These are phyloP conservation scores for Lithophane leautieri DNA, from an alignment of 2,888 invertebrate genomes.

Conservation along the genomic window DNA sequence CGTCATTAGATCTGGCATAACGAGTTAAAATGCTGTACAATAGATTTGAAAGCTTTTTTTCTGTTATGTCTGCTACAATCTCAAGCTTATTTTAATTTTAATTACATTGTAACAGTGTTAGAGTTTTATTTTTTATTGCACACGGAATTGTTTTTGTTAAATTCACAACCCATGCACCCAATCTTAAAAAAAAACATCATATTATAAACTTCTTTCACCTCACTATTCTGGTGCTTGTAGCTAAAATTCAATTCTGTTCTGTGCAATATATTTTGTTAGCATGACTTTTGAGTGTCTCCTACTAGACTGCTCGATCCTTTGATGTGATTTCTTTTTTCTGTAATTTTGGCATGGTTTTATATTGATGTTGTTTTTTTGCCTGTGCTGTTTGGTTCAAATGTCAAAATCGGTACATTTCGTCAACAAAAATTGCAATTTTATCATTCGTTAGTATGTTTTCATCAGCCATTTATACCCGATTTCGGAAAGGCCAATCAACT, in stretches of 20 bases:
- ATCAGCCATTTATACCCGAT: background rate
- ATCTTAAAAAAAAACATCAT: background rate
- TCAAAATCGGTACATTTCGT: constrained; percentile 25
- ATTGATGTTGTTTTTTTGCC: constrained; percentile 83
- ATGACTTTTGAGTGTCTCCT: constrained; percentile 82
- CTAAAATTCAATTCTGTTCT: constrained; percentile 67
- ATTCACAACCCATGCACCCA: constrained; percentile 34
- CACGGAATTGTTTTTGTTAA: constrained; percentile 66
- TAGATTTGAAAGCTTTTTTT: constrained; percentile 87
- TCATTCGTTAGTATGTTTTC: background rate
- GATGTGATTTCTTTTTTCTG: constrained; percentile 77
- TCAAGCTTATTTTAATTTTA: constrained; percentile 83
- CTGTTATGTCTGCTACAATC: constrained; percentile 84
- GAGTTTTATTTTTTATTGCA: constrained; percentile 64
- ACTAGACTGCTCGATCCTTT: constrained; percentile 84
- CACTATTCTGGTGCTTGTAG: constrained; percentile 27
- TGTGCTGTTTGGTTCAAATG: constrained; percentile 76
- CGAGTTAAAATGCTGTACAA: constrained; percentile 86
- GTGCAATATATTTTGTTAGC: constrained; percentile 77
- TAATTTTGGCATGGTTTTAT: constrained; percentile 84
- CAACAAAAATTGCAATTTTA: background rate
- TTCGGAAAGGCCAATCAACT: background rate
- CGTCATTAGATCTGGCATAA: constrained; percentile 83
- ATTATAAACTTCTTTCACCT: background rate
- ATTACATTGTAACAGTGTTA: constrained; percentile 84